These are phyloP conservation scores for Hymenopus coronatus DNA, from an alignment of 2,888 invertebrate genomes.

Conservation along the genomic window DNA sequence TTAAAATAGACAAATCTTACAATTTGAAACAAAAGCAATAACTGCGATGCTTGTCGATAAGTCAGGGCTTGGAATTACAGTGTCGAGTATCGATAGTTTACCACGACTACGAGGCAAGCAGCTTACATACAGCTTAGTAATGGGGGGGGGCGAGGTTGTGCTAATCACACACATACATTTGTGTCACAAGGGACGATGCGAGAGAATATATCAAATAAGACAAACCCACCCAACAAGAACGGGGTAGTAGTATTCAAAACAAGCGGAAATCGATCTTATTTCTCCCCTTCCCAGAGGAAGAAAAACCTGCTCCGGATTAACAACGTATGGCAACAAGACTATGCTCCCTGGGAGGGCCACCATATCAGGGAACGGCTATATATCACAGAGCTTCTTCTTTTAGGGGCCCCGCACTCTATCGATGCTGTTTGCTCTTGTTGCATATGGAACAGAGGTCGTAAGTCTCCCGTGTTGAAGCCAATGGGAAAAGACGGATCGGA, in stretches of 20 bases:
- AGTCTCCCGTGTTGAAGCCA: not conserved
- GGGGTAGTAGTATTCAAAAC: conserved; percentile 4
- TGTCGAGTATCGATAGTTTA: not conserved
- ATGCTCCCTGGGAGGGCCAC: conserved; percentile 17
- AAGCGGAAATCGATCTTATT: conserved; percentile 24
- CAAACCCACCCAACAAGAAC: conserved; percentile 28
- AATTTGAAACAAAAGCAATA: too few species aligned
- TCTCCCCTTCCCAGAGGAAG: not conserved
- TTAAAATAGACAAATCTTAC: too few species aligned
- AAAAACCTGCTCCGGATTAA: not conserved
- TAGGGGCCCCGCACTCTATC: not conserved
- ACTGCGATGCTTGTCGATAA: too few species aligned
- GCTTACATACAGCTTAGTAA: not conserved
- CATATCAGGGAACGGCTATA: not conserved
- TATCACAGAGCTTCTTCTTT: not conserved
- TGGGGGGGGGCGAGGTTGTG: conserved; percentile 4
- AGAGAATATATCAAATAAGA: conserved; percentile 4
- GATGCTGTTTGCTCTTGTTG: not conserved
- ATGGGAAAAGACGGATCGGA: not conserved
- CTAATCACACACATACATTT: conserved; percentile 29
- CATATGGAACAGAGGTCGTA: not conserved
- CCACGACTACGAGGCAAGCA: not conserved
- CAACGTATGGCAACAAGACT: conserved; percentile 8
- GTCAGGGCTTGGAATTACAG: too few species aligned
- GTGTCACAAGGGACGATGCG: conserved; percentile 14